phyloP scores from a whole-genome alignment of 2,113 vertebrate genomes.

The Pseudonaja textilis region DNA sequence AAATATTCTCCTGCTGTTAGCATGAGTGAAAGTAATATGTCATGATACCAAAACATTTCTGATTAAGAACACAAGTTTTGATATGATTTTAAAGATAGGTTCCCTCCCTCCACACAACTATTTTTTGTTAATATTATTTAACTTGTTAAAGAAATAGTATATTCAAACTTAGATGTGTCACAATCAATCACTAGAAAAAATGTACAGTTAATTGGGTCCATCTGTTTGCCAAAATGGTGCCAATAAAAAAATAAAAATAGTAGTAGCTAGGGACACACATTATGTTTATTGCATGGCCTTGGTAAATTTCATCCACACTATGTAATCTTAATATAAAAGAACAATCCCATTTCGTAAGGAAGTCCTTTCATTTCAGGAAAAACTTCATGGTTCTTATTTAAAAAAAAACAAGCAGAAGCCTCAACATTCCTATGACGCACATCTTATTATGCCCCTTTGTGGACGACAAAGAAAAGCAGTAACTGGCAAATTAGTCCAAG shows the following conservation, averaged over 20 bases:
- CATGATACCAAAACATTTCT: neutral
- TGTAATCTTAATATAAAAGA: fast-evolving
- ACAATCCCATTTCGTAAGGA: neutral
- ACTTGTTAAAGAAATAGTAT: slow-evolving; percentile 17
- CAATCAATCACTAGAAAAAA: slow-evolving; percentile 56
- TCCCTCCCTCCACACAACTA: neutral
- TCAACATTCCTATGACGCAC: slow-evolving; percentile 36
- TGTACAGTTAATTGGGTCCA: slow-evolving; percentile 48
- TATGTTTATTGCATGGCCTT: fast-evolving
- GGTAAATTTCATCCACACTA: slow-evolving; percentile 9
- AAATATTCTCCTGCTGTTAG: neutral
- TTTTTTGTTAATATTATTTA: slow-evolving; percentile 43
- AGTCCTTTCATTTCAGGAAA: neutral
- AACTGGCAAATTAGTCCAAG: slow-evolving; percentile 33
- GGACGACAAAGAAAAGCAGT: slow-evolving; percentile 3
- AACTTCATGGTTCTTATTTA: neutral
- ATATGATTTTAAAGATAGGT: neutral
- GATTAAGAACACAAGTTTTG: neutral
- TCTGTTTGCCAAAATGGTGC: slow-evolving; percentile 30
- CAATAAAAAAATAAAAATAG: neutral
- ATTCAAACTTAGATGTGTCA: slow-evolving; percentile 59
- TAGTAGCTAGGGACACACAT: slow-evolving; percentile 4
- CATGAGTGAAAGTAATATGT: neutral
- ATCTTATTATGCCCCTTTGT: slow-evolving; percentile 17
- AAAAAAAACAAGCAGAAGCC: slow-evolving; percentile 36